Evolutionary conservation across 1,140 invertebrate species (phyloP).

Genomic region (Hetaerina americana): DNA sequence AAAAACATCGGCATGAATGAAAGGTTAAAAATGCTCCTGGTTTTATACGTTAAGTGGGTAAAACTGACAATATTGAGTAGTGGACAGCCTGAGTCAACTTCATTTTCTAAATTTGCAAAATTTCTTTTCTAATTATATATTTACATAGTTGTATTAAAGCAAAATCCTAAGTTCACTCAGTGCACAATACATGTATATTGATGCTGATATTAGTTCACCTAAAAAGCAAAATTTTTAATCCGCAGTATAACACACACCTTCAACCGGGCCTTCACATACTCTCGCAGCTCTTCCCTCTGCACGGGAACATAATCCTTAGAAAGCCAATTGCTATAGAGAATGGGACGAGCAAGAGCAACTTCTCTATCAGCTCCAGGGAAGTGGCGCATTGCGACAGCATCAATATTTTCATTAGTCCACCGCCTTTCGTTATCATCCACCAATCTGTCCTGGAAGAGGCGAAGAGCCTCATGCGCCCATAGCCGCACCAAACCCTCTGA

Average conservation of each 20-base stretch:
- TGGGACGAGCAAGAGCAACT: conserved; percentile 75
- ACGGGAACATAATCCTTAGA: conserved; percentile 97
- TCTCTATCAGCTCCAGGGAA: conserved; percentile 85
- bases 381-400: conserved; percentile 84
- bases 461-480: conserved; percentile 96
- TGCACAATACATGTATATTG: no score
- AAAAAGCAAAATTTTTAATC: not conserved
- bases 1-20: no score
- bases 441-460: conserved; percentile 92
- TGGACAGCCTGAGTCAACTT: no score
- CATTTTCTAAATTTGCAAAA: no score
- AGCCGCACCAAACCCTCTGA: conserved; percentile 91
- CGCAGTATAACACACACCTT: conserved; percentile 57
- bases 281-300: conserved; percentile 82
- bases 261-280: conserved; percentile 92
- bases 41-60: no score
- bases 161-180: no score
- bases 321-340: conserved; percentile 97
- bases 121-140: no score
- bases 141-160: no score
- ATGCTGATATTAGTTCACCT: no score
- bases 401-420: conserved; percentile 99
- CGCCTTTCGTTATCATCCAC: conserved; percentile 87
- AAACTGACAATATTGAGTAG: no score
- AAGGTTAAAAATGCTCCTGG: no score